Evolutionary conservation across 2,888 invertebrate genomes (phyloP), one percentile per base, ranked within the genome.

Genomic region (Hydroisotoma schaefferi): DNA sequence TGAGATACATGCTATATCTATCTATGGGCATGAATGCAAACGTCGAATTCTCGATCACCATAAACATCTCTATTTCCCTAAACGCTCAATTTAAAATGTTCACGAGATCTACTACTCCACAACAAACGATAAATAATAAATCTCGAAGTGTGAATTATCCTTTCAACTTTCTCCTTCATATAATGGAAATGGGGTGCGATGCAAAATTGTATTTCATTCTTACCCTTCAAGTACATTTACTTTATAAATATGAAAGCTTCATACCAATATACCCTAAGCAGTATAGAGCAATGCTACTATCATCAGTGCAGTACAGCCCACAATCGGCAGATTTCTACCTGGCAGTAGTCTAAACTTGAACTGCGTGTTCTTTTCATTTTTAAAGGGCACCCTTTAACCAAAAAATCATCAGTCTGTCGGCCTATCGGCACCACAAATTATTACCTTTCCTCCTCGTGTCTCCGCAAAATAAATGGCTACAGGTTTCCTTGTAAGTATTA

Each of bases 381-480:
- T 33, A 33, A 18, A 22, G 22, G 46, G 8, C 43, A n/a, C 43
- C 22, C 46, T 23, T 26, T 8, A 23, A 47, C 23, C 38, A 12
- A 29, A 52, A 52, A 52, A 18, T 25, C 6, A 49, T 49, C 49
- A 52, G 37, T 58, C 37, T 22, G 29, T 38, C 44, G 2, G 25
- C 44, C 54, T 46, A 55, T 55, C 55, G 52, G 57, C 58, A 61
- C 58, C 44, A 55, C 57, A 61, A 65, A 65, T 65, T 65, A 65
- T 65, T 61, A 61, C 61, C 65, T 57, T 58, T 65, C 53, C 27
- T 40, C 38, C 38, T 15, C 23, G n/a, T 5, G 53, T 53, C 61
- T 52, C 29, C 59, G 44, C 65, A 65, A 59, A 59, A 65, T 65
- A 61, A 65, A 65, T 65, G 61, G 58, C 54, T 51, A 25, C 53